phyloP scores from a whole-genome alignment of 2,888 invertebrate genomes.

The Zonitis immaculata region DNA sequence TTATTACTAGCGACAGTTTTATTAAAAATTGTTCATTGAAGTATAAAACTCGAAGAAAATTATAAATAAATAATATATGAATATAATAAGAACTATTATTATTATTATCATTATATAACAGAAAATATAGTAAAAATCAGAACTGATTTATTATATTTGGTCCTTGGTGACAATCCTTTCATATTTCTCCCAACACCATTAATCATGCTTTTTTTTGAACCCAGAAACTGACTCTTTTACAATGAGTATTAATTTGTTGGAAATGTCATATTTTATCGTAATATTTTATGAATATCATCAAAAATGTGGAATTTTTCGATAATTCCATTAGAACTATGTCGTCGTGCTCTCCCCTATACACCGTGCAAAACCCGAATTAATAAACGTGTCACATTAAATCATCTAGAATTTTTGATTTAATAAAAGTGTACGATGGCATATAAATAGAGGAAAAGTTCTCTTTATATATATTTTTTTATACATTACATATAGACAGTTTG shows the following conservation, averaged over 20 bases:
- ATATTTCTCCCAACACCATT: not conserved
- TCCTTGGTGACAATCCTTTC: not conserved
- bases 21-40: not conserved
- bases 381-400: slow-evolving; percentile 7
- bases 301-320: too few relatives aligned
- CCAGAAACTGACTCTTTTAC: not conserved
- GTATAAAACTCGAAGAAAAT: too few relatives aligned
- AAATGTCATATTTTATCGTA: not conserved
- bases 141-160: not conserved
- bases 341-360: too few relatives aligned
- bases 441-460: not conserved
- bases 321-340: too few relatives aligned
- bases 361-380: slow-evolving; percentile 4
- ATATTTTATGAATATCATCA: not conserved
- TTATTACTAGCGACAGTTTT: not conserved
- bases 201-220: not conserved
- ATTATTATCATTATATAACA: too few relatives aligned
- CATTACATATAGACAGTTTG: too few relatives aligned
- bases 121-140: too few relatives aligned
- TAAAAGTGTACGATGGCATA: slow-evolving; percentile 9
- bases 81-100: too few relatives aligned
- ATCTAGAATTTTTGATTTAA: slow-evolving; percentile 10
- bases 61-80: too few relatives aligned
- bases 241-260: not conserved
- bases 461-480: too few relatives aligned